Evolutionary conservation across 2,888 invertebrate genomes (phyloP).

Genomic region (Autographa gamma): DNA sequence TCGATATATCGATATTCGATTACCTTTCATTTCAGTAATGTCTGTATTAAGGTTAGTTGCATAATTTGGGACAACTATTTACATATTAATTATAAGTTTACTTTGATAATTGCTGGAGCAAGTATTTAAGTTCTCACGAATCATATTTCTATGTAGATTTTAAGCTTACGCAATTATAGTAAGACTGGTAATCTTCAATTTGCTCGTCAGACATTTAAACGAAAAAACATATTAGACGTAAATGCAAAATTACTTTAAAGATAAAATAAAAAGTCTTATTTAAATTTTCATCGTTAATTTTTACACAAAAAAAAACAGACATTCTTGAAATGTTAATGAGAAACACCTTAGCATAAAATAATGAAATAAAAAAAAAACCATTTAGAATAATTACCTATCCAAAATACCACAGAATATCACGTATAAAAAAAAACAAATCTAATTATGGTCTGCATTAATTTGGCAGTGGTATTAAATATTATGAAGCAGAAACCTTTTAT

Average conservation of each 20-base stretch:
- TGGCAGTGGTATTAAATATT: too few species aligned
- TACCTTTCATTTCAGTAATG: not conserved
- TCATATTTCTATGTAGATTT: conserved; percentile 32
- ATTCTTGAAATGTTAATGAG: too few species aligned
- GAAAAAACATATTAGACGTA: conserved; percentile 10
- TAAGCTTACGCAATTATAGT: conserved; percentile 41
- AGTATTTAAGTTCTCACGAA: conserved; percentile 40
- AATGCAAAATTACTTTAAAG: not conserved
- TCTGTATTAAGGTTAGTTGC: conserved; percentile 6
- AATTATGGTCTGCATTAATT: too few species aligned
- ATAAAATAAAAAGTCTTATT: too few species aligned
- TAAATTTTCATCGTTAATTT: too few species aligned
- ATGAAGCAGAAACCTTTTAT: too few species aligned
- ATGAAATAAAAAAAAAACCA: too few species aligned
- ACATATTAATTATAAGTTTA: conserved; percentile 23
- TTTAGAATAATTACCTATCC: too few species aligned
- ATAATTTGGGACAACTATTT: conserved; percentile 14
- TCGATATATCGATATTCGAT: not conserved
- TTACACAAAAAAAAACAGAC: too few species aligned
- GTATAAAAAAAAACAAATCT: too few species aligned
- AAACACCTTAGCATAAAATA: too few species aligned
- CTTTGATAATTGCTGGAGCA: conserved; percentile 17
- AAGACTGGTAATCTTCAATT: conserved; percentile 5
- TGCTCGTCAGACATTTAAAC: conserved; percentile 15
- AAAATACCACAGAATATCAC: too few species aligned